Evolutionary conservation across 2,113 vertebrate genomes (phyloP), one percentile per base, ranked within the genome.

Genomic region (Oceanodroma tethys): DNA sequence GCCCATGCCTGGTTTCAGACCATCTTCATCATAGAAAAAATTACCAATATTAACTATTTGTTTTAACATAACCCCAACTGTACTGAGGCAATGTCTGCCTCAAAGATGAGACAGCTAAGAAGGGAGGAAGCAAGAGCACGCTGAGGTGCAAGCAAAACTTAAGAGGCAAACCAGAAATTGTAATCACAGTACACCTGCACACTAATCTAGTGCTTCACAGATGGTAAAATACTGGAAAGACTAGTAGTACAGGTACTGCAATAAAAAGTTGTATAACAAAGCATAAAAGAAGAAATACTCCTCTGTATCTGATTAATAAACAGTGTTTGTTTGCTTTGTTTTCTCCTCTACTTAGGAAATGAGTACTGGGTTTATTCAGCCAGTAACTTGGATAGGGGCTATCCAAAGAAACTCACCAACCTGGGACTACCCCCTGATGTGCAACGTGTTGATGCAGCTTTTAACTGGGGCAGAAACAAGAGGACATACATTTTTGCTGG

Each of bases 401-500:
- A 99, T 90, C 99, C 99, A 36, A 99, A 99, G 97, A 99, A 98
- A 7, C 95, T 99, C 90, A 98, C 98, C 87, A 98, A 91, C 95
- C 97, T 99, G 47, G 99, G 98, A 38, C 97, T 99, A 16, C 99
- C 99, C 32, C 80, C 98, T 26, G 99, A 99, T 14, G 81, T 99
- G 27, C 97, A 99, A 42, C 95, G 88, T 1, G 98, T 99, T 0
- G 99, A 99, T 13, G 99, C 99, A 19, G 99, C 98, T 82, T 99
- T 99, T 76, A 99, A 98, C 95, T 99, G 99, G 96, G 99, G 98
- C 96, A 99, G 99, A 97, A 99, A 99, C 98, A 99, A 98, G 97
- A 99, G 98, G 98, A 99, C 99, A 0, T 99, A 99, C 92, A 97
- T 99, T 90, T 99, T 99, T 86, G 95, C 99, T 22, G 99, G 98